Evolutionary conservation across 2,888 invertebrate genomes (phyloP), one percentile per base, ranked within the genome.

Genomic region (Spodoptera littoralis): DNA sequence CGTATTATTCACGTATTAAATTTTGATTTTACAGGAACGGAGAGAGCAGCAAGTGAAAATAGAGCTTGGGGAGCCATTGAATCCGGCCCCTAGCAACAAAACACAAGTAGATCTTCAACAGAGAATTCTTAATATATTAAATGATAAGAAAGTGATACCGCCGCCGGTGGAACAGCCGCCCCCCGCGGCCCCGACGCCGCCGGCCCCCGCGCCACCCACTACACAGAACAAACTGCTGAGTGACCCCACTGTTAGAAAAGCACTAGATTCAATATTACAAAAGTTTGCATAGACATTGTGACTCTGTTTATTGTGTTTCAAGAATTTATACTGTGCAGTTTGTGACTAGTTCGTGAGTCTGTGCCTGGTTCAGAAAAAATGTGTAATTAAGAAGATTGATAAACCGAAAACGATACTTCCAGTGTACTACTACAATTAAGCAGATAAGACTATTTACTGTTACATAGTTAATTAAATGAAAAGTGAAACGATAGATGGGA

Each of bases 171-270:
- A 70, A 45, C 84, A 84, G 0, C 53, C 82, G 58, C 87, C 74
- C 41, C 78, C 82, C 0, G 84, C 87, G 0, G 74, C 90, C 0
- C 84, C 90, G 12, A 69, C 82, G 22, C 76, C 84, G n/a, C 60
- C 13, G 24, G 1, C 36, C 60, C 0, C 79, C 3, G 73, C 86
- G 1, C 83, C 85, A 0, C 84, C 88, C 2, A 90, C 88, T 2
- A 90, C 65, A 0, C 95, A 76, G 88, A 96, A 45, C 83, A 95
- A 88, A 95, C 95, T 98, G n/a, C 91, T 98, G 22, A 96, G 96
- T 67, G 97, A 98, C 87, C 96, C 97, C 0, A 96, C 97, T 1
- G 97, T 98, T 11, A 96, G 97, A 89, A 97, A 97, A 89, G 97
- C 98, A 0, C 90, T 98, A 56, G 97, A 98, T 84, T 97, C 97